These are phyloP conservation scores for Anguilla obscura DNA, from an alignment of 2,797 vertebrate genomes.

Conservation along the genomic window DNA sequence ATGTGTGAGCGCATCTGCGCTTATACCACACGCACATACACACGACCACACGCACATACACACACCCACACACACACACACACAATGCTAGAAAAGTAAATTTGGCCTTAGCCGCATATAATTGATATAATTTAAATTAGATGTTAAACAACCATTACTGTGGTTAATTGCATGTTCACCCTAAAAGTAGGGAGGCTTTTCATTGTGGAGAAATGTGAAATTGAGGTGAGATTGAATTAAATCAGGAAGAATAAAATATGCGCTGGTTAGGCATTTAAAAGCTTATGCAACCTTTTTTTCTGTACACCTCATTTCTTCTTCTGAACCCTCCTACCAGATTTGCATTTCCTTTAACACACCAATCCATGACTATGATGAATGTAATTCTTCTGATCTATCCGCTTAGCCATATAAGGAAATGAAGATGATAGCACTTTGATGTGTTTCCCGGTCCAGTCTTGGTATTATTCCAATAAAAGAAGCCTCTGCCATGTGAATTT, in stretches of 20 bases:
- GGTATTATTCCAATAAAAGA: not conserved
- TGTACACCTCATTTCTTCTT: constrained; percentile 10
- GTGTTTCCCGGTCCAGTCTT: not conserved
- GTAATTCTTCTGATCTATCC: not conserved
- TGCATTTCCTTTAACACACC: not conserved
- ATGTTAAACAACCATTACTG: constrained; percentile 82
- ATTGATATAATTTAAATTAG: constrained; percentile 81
- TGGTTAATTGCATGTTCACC: constrained; percentile 70
- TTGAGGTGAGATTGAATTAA: constrained; percentile 77
- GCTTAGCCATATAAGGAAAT: not conserved
- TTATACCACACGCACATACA: not conserved
- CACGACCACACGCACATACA: not conserved
- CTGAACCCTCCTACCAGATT: not conserved
- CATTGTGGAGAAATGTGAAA: constrained; percentile 67
- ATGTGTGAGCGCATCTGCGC: not conserved
- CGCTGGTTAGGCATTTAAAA: constrained; percentile 52
- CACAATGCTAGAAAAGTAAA: constrained; percentile 64
- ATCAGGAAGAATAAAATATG: constrained; percentile 70
- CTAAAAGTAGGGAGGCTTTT: constrained; percentile 61
- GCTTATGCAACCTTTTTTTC: constrained; percentile 23
- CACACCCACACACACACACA: constrained; percentile 38
- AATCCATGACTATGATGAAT: not conserved
- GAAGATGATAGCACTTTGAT: constrained; percentile 7
- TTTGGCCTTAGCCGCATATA: constrained; percentile 58
- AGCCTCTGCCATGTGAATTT: constrained; percentile 23